Evolutionary conservation across 2,888 invertebrate species (phyloP), one percentile per base, ranked within the genome.

Genomic region (Microchrysa polita): DNA sequence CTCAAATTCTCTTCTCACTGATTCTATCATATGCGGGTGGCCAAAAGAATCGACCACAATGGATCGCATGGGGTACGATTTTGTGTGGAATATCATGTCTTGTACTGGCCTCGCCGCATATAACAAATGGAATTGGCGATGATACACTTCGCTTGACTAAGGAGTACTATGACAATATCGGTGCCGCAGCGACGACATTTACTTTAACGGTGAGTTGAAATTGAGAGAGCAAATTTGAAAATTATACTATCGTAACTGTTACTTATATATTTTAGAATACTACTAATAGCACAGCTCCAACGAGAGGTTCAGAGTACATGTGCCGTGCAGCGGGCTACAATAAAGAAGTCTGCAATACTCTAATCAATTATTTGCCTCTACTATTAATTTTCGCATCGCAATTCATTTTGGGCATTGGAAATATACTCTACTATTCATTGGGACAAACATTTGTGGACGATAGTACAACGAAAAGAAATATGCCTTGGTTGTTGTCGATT

Each of bases 381-480:
- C 80, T 90, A 7, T 81, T 91, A 48, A 88, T 91, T 74, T 89
- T 91, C 79, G 79, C 90, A 55, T 91, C 91, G 0, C 90, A 91
- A 81, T 90, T 91, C 79, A 87, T 92, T 60, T 87, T 90, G 63
- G 91, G 91, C 12, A 88, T 91, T 73, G 91, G 91, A 16, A 89
- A 90, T 75, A 88, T 90, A 1, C 81, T 91, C 34, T 90, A 90
- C 81, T 90, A 88, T 80, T 88, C 89, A 0, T 82, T 91, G 53
- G 91, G 91, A 0, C 88, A 90, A 79, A 88, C 91, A 0, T 91
- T 91, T 80, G 81, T 91, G 78, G 91, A 91, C 80, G 91, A 91
- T 78, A 91, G 90, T 77, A 88, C 90, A 0, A 88, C 89, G 79
- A 89, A 90, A 79, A 88, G 88, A 16, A 88, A 89, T 77, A 88